Evolutionary conservation across 1,140 invertebrate species (phyloP).

Genomic region (Cydia amplana): DNA sequence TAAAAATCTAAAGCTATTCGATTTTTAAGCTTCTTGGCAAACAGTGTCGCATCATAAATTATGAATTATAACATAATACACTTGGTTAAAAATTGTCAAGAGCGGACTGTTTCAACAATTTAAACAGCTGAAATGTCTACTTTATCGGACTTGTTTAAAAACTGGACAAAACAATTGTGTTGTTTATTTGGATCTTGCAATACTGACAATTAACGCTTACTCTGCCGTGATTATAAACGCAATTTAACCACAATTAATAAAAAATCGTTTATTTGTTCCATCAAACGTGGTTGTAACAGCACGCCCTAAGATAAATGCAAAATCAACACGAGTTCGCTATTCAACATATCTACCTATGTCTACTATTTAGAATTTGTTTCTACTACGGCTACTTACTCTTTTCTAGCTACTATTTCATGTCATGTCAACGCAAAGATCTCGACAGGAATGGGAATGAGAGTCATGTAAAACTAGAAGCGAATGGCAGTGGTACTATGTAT

Average conservation of each 20-base stretch:
- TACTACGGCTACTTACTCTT: conserved; percentile 5
- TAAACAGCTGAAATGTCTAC: background rate
- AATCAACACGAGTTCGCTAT: background rate
- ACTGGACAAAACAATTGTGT: too few species aligned
- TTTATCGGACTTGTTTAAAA: too few species aligned
- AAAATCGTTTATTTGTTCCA: too few species aligned
- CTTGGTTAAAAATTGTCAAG: background rate
- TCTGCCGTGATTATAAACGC: background rate
- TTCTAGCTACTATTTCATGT: conserved; percentile 29
- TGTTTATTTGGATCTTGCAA: too few species aligned
- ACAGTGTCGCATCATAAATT: background rate
- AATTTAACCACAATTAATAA: background rate
- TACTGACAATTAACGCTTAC: too few species aligned
- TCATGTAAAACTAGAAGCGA: conserved; percentile 22
- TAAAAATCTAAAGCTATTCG: conserved; percentile 37
- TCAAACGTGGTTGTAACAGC: background rate
- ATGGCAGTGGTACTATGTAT: conserved; percentile 6
- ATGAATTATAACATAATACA: background rate
- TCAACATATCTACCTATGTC: conserved; percentile 10
- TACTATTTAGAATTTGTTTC: conserved; percentile 30
- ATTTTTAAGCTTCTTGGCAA: too few species aligned
- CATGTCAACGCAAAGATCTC: conserved; percentile 4
- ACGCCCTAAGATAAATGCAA: background rate
- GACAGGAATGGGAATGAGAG: conserved; percentile 1
- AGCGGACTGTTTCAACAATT: background rate